A percentile compares a stretch with the other conserved stretches of the same genome.
Evolutionary conservation across 2,888 invertebrate genomes (phyloP).

Genomic region (Nomada ruficornis): DNA sequence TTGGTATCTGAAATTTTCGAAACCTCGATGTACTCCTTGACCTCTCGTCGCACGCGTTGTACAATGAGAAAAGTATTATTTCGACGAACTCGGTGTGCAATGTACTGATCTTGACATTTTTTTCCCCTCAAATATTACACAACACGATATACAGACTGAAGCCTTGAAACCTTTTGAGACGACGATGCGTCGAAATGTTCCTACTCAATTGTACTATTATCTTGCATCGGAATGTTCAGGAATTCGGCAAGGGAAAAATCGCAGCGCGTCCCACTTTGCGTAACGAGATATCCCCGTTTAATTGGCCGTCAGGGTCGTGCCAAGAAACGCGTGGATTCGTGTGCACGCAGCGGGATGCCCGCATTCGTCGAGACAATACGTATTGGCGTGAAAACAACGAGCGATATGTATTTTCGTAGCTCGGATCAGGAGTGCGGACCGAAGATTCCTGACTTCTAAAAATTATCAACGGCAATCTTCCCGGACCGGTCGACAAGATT

Average conservation of each 20-base stretch:
- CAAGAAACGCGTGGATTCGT: constrained; percentile 36
- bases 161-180: no score
- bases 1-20: not conserved
- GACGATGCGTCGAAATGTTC: no score
- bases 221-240: not conserved
- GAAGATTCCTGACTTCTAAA: not conserved
- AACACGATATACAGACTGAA: no score
- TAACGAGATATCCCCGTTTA: constrained; percentile 40
- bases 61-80: not conserved
- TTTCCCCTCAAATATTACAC: not conserved
- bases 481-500: not conserved
- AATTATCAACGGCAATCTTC: not conserved
- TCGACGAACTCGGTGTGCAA: not conserved
- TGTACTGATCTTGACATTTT: not conserved
- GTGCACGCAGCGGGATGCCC: not conserved
- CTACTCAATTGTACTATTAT: no score
- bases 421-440: not conserved
- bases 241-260: constrained; percentile 21
- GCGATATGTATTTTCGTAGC: constrained; percentile 52
- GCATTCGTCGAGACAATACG: constrained; percentile 49
- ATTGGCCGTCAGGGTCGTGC: constrained; percentile 42
- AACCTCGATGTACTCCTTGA: constrained; percentile 3
- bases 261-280: not conserved
- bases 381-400: constrained; percentile 46
- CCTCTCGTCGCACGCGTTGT: not conserved